A percentile compares a stretch with the other conserved stretches of the same genome.
These are phyloP conservation scores for Caenorhabditis wallacei DNA, from an alignment of 2,888 invertebrate genomes.

Conservation along the genomic window DNA sequence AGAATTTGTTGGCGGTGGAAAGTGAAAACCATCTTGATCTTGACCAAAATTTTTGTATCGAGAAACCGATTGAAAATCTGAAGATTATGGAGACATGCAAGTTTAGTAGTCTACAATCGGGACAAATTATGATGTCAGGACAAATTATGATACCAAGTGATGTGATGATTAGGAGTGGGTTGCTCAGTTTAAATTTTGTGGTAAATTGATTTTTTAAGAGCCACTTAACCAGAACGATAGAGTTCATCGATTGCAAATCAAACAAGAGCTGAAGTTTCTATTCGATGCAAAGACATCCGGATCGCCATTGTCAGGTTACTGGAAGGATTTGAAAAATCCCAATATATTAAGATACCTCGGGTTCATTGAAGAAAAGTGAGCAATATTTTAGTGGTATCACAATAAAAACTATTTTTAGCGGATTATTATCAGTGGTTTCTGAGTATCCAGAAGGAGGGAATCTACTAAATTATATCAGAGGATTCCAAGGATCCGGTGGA, in stretches of 20 bases:
- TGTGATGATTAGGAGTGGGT: neutral
- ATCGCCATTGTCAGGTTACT: no score
- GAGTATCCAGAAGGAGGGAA: neutral
- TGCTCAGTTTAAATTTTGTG: no score
- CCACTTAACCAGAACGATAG: no score
- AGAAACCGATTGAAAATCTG: neutral
- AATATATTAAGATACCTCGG: no score
- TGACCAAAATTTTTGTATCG: neutral
- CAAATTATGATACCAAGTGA: neutral
- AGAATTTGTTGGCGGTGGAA: neutral
- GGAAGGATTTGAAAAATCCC: no score
- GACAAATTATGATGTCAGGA: neutral
- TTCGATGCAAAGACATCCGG: no score
- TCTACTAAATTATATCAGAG: neutral
- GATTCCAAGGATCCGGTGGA: neutral
- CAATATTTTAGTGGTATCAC: no score
- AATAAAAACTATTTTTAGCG: no score
- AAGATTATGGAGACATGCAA: neutral
- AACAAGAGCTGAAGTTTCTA: no score
- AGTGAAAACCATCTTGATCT: neutral
- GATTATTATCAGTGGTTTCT: neutral
- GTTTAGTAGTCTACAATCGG: neutral
- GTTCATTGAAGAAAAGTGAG: no score
- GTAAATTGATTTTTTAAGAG: no score
- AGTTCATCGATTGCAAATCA: no score